Conservation (phyloP, 2,113 vertebrate genomes). For the Erythrocercus mccallii region DNA sequence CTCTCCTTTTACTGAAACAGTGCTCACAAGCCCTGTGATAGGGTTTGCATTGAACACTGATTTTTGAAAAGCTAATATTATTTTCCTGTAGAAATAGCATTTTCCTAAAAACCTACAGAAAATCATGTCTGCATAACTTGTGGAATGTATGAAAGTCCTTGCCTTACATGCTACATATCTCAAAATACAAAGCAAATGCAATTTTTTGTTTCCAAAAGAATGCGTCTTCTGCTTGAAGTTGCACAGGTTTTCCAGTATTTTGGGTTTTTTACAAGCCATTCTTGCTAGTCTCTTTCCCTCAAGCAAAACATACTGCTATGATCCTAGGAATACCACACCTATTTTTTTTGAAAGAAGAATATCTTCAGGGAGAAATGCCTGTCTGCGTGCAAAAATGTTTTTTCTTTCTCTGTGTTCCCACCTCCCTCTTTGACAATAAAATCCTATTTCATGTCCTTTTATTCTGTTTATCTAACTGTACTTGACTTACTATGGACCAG, state of each 20-base stretch:
- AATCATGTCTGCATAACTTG: background rate
- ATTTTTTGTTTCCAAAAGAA: background rate
- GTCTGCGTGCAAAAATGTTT: background rate
- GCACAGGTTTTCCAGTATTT: background rate
- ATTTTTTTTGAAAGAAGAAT: background rate
- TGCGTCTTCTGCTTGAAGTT: background rate
- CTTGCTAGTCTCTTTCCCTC: background rate
- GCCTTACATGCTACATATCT: background rate
- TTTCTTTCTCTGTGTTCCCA: background rate
- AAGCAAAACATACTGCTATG: background rate
- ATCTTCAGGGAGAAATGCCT: background rate
- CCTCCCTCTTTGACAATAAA: background rate
- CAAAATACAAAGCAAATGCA: background rate
- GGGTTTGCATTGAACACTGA: background rate
- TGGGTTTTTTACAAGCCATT: background rate
- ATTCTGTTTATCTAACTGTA: background rate
- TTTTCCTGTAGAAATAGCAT: background rate
- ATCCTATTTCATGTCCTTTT: background rate
- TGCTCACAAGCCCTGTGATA: background rate
- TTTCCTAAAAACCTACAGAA: background rate
- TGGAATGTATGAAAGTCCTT: background rate
- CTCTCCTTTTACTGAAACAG: background rate
- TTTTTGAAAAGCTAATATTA: background rate
- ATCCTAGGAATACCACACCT: background rate
- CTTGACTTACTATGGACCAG: background rate